Percentiles rank a stretch among this genome's conserved stretches.
These are phyloP conservation scores for Muraenolepis orangiensis DNA, from an alignment of 2,797 vertebrate species.

Conservation along the genomic window DNA sequence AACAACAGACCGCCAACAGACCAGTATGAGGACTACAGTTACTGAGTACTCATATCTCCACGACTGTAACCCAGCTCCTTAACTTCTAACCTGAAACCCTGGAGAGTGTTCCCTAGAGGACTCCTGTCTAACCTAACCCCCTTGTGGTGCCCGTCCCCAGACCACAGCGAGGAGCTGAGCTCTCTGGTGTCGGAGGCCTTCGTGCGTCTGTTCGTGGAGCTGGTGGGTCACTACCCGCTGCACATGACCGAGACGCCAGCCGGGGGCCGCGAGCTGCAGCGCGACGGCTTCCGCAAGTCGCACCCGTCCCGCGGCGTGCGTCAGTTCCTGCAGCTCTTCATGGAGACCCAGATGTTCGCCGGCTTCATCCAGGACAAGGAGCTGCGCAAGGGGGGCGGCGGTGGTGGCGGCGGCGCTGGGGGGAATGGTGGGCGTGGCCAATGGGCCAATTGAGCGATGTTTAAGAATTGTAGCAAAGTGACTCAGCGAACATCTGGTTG, in stretches of 20 bases:
- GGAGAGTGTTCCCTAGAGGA: too few species aligned
- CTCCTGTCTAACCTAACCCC: background rate
- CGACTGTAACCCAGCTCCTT: too few species aligned
- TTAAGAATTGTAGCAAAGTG: background rate
- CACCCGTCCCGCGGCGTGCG: constrained; percentile 86
- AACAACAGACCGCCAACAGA: too few species aligned
- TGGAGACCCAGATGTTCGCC: constrained; percentile 98
- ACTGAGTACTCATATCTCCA: too few species aligned
- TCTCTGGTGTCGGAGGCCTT: constrained; percentile 91
- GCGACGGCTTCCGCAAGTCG: constrained; percentile 87
- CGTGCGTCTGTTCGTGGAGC: constrained; percentile 92
- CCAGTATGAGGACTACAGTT: too few species aligned
- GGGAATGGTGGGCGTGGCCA: constrained; percentile 72
- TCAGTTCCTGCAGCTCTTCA: constrained; percentile 93
- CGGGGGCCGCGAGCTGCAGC: constrained; percentile 79
- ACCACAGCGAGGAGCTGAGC: constrained; percentile 71
- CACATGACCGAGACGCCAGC: constrained; percentile 83
- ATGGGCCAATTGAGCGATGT: background rate
- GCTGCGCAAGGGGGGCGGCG: constrained; percentile 79
- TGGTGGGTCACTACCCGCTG: constrained; percentile 91
- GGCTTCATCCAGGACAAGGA: constrained; percentile 96
- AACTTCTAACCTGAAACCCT: background rate
- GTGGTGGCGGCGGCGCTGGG: constrained; percentile 37
- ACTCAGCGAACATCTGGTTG: background rate
- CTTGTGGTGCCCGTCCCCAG: constrained; percentile 18